Base-by-base conservation (phyloP, 2,113 vertebrate species). In the Pionites leucogaster region DNA sequence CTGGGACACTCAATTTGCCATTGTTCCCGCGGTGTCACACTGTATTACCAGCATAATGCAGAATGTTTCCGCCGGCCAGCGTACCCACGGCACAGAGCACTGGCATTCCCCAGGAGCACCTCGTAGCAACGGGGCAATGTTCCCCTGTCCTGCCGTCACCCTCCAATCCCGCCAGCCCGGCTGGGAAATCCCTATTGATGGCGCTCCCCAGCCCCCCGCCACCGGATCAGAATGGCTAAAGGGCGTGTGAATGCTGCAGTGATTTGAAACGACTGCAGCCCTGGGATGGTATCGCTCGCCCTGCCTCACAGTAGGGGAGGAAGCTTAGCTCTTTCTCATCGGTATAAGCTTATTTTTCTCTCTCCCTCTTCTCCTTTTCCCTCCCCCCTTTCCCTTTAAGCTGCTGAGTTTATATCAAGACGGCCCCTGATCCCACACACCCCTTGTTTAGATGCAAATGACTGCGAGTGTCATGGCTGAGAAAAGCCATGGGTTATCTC, bases 11-110 rank as follows among this genome's bases (percentile, higher is more conserved):
- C 99, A 99, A 99, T 99, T 98, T 98, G 98, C 98, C 98, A 99
- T 99, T 99, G 99, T 99, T 98, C 98, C 98, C 98, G 97, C 98
- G 93, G 98, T 99, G 99, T 99, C 99, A 99, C 99, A 99, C 99
- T 98, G 98, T 98, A 99, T 99, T 99, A 99, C 98, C 98, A 97
- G 96, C 98, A 99, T 99, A 99, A 99, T 99, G 98, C 98, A 92
- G 97, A 98, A 98, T 98, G 98, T 97, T 98, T 98, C 98, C 98
- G 98, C 98, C 96, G 97, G 98, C 98, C 98, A 98, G 98, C 98
- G 98, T 98, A 98, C 98, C 98, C 97, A 97, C 98, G 98, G 98
- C 98, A 98, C 99, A 98, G 98, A 97, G 99, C 98, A 97, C 98
- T 99, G 99, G 99, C 99, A 99, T 99, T 98, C 98, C 98, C 99